phyloP scores from a whole-genome alignment of 2,797 vertebrate species.

The Geotria australis region DNA sequence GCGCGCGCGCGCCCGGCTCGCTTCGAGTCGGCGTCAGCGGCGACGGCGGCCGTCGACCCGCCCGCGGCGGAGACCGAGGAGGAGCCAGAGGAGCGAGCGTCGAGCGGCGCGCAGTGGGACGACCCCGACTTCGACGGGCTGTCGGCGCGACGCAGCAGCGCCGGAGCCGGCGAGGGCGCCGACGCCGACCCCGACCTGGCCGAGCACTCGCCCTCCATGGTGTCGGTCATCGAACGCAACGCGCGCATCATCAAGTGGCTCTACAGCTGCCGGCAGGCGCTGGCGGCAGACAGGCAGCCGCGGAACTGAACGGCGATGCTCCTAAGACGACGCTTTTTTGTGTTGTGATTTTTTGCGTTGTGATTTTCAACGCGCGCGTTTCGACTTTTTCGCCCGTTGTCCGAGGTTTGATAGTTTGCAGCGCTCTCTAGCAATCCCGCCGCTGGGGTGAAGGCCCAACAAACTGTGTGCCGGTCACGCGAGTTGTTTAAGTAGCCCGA shows the following conservation, averaged over 20 bases:
- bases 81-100: neutral
- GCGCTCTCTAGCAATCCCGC: too few relatives aligned
- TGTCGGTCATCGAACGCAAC: slow-evolving; percentile 67
- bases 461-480: too few relatives aligned
- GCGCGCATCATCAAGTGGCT: slow-evolving; percentile 91
- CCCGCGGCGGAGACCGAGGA: neutral
- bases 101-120: neutral
- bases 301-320: too few relatives aligned
- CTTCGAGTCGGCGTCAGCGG: slow-evolving; percentile 9
- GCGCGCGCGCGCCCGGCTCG: slow-evolving; percentile 8
- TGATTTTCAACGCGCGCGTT: too few relatives aligned
- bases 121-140: slow-evolving; percentile 25
- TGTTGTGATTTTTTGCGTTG: too few relatives aligned
- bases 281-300: slow-evolving; percentile 7
- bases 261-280: slow-evolving; percentile 61
- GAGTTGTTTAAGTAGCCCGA: too few relatives aligned
- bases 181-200: slow-evolving; percentile 29
- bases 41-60: slow-evolving; percentile 12
- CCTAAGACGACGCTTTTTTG: too few relatives aligned
- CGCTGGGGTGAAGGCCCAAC: too few relatives aligned
- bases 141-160: slow-evolving; percentile 29
- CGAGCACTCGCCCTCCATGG: slow-evolving; percentile 16
- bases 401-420: too few relatives aligned
- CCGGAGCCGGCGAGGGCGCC: slow-evolving; percentile 14
- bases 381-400: too few relatives aligned